Conservation (phyloP, 2,888 invertebrate genomes). For the Helleia helle region DNA sequence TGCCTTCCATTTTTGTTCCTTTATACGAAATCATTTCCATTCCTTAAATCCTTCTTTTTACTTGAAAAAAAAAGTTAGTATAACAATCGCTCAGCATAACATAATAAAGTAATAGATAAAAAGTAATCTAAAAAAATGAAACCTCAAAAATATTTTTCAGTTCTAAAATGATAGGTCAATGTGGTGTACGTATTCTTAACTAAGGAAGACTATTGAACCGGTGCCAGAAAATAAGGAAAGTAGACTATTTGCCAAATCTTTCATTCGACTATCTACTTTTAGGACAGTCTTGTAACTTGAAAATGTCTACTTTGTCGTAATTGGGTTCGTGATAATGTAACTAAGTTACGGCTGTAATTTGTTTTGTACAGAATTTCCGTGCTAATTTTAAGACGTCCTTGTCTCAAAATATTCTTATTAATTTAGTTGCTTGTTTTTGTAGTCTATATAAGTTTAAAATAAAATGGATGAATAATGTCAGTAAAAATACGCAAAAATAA, state of each 20-base stretch:
- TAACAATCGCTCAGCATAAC: neutral
- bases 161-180: neutral
- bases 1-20: neutral
- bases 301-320: slow-evolving; percentile 4
- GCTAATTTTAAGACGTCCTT: too few relatives aligned
- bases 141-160: neutral
- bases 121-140: neutral
- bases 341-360: neutral
- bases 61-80: neutral
- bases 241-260: slow-evolving; percentile 15
- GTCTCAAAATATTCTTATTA: too few relatives aligned
- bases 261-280: slow-evolving; percentile 9
- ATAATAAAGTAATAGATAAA: neutral
- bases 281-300: slow-evolving; percentile 6
- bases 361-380: too few relatives aligned
- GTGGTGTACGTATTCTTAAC: slow-evolving; percentile 2
- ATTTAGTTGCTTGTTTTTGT: too few relatives aligned
- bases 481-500: too few relatives aligned
- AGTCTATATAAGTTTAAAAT: too few relatives aligned
- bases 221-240: slow-evolving; percentile 17
- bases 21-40: too few relatives aligned
- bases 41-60: neutral
- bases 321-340: slow-evolving; percentile 7
- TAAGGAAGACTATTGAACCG: slow-evolving; percentile 12
- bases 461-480: too few relatives aligned